phyloP scores from a whole-genome alignment of 2,113 vertebrate species.

The Salminus brasiliensis region DNA sequence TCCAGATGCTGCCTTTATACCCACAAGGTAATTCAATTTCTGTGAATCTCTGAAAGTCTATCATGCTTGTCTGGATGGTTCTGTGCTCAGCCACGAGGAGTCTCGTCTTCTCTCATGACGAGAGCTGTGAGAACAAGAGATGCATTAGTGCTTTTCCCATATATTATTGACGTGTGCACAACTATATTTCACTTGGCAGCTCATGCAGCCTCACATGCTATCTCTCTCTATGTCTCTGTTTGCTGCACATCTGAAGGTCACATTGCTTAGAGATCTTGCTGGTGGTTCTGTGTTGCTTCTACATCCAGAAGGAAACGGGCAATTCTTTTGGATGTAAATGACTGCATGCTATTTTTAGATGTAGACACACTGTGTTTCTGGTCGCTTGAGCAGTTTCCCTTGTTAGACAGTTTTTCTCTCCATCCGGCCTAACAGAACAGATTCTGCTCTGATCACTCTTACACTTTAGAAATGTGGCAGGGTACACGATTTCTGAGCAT shows the following conservation, averaged over 20 bases:
- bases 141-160: constrained; percentile 43
- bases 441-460: constrained; percentile 11
- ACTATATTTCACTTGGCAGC: constrained; percentile 42
- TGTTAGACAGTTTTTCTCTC: neutral
- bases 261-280: neutral
- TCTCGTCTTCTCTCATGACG: constrained; percentile 15
- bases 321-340: constrained; percentile 6
- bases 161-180: constrained; percentile 38
- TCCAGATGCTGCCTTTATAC: neutral
- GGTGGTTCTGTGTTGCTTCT: constrained; percentile 1
- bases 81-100: constrained; percentile 6
- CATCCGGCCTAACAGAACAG: neutral
- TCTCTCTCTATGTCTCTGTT: neutral
- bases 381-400: neutral
- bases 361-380: neutral
- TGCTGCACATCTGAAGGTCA: constrained; percentile 21
- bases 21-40: neutral
- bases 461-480: neutral
- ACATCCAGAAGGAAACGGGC: constrained; percentile 6
- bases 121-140: constrained; percentile 25
- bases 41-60: neutral
- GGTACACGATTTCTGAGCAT: neutral
- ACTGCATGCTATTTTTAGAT: constrained; percentile 11
- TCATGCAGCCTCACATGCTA: constrained; percentile 23
- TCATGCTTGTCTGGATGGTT: neutral